A percentile compares a stretch with the other conserved stretches of the same genome.
phyloP scores from a whole-genome alignment of 2,888 invertebrate species.

The Trachelus stipa region DNA sequence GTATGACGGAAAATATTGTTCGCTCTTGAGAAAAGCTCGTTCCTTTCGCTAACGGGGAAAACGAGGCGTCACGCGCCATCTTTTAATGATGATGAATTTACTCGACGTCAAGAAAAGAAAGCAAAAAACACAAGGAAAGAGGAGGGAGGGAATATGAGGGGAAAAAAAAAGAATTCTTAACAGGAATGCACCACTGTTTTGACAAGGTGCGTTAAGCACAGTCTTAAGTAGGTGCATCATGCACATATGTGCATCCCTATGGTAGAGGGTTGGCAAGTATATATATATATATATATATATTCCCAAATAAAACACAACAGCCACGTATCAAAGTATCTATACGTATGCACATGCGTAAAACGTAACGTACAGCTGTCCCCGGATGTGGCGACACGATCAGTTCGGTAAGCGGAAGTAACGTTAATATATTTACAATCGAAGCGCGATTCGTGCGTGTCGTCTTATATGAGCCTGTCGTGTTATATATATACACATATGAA shows the following conservation, averaged over 20 bases:
- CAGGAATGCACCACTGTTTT: constrained; percentile 24
- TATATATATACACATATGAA: not conserved
- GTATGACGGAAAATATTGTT: not conserved
- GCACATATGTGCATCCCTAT: not conserved
- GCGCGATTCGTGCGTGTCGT: constrained; percentile 28
- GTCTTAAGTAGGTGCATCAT: not conserved
- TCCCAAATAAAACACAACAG: not conserved
- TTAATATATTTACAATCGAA: constrained; percentile 33
- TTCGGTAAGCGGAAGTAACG: constrained; percentile 30
- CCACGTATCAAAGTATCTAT: not conserved
- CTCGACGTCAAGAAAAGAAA: constrained; percentile 3
- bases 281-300: not conserved
- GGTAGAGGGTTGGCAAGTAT: not conserved
- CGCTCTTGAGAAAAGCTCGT: not conserved
- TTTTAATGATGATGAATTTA: constrained; percentile 27
- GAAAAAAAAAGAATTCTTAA: constrained; percentile 8
- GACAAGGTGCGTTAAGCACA: constrained; percentile 13
- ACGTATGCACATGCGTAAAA: not conserved
- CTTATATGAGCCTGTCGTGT: not conserved
- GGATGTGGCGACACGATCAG: constrained; percentile 23
- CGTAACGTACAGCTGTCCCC: constrained; percentile 17
- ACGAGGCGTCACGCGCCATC: constrained; percentile 26
- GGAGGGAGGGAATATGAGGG: not conserved
- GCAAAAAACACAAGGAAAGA: not conserved
- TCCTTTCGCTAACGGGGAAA: constrained; percentile 13